Evolutionary conservation across 1,140 invertebrate genomes (phyloP).

Genomic region (Aphelenchoides besseyi): DNA sequence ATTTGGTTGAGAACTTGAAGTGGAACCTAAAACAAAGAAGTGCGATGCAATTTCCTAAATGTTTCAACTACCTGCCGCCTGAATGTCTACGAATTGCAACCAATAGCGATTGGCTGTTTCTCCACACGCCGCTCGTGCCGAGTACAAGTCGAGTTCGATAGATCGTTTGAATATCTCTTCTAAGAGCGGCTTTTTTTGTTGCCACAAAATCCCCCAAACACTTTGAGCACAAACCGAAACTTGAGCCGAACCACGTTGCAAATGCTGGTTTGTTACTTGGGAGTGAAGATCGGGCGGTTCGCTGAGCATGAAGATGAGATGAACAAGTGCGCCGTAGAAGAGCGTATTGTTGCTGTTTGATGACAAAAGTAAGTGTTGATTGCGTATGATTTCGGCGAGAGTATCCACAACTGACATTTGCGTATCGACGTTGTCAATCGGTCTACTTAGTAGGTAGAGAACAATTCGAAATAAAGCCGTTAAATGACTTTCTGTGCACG

Average conservation of each 20-base stretch:
- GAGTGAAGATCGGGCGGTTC: constrained; percentile 65
- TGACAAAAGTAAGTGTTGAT: constrained; percentile 76
- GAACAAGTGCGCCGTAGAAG: constrained; percentile 82
- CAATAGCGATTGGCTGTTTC: constrained; percentile 81
- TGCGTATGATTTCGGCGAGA: constrained; percentile 51
- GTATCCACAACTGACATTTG: constrained; percentile 61
- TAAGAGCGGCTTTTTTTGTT: constrained; percentile 85
- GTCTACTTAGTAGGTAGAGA: constrained; percentile 83
- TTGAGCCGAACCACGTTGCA: constrained; percentile 56
- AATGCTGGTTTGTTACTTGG: constrained; percentile 30
- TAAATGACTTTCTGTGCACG: constrained; percentile 53
- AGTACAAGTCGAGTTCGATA: constrained; percentile 67
- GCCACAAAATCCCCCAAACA: constrained; percentile 94
- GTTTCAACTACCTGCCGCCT: constrained; percentile 72
- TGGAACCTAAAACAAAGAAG: constrained; percentile 18
- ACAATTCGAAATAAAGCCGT: constrained; percentile 89
- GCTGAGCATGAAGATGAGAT: constrained; percentile 87
- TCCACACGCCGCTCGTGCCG: constrained; percentile 78
- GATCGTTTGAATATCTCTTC: constrained; percentile 80
- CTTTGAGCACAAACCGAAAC: constrained; percentile 78
- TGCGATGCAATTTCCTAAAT: constrained; percentile 67
- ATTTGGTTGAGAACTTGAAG: constrained; percentile 17
- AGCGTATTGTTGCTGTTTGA: constrained; percentile 69
- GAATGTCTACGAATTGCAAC: constrained; percentile 82
- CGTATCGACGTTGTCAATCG: constrained; percentile 72